These are phyloP conservation scores for Cryptoprocta ferox DNA, from an alignment of 2,797 vertebrate species.

Conservation along the genomic window DNA sequence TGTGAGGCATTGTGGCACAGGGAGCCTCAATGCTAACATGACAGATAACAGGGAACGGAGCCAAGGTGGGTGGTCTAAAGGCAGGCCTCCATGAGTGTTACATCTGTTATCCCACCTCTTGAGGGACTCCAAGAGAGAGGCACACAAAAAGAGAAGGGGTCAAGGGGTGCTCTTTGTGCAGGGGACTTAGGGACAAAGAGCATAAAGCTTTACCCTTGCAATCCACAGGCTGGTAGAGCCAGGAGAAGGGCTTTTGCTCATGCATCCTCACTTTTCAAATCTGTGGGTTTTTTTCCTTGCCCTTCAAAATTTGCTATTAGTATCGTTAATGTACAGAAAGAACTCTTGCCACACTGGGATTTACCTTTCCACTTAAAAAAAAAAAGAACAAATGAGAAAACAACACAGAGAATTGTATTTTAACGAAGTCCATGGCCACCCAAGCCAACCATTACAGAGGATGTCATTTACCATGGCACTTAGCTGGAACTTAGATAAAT, in stretches of 20 bases:
- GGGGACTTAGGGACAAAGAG: neutral
- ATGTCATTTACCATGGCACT: constrained; percentile 26
- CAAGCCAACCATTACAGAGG: neutral
- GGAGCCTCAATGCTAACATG: neutral
- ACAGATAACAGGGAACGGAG: rapidly evolving
- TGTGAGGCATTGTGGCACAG: neutral
- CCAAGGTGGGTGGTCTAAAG: neutral
- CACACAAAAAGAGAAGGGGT: neutral
- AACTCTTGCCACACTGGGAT: neutral
- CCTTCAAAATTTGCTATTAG: neutral
- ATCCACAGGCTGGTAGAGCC: neutral
- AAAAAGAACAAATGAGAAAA: neutral
- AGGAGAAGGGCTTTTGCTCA: neutral
- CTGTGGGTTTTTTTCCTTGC: neutral
- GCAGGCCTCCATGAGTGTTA: neutral
- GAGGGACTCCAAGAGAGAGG: neutral
- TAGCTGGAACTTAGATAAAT: constrained; percentile 68
- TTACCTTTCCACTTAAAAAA: neutral
- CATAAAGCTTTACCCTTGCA: neutral
- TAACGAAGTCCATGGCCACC: constrained; percentile 32
- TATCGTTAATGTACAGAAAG: neutral
- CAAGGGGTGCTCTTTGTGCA: neutral
- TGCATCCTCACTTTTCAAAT: neutral
- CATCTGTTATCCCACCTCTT: neutral
- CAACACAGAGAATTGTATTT: neutral